Conservation (phyloP, 2,797 vertebrate genomes). For the Streptopelia turtur region DNA sequence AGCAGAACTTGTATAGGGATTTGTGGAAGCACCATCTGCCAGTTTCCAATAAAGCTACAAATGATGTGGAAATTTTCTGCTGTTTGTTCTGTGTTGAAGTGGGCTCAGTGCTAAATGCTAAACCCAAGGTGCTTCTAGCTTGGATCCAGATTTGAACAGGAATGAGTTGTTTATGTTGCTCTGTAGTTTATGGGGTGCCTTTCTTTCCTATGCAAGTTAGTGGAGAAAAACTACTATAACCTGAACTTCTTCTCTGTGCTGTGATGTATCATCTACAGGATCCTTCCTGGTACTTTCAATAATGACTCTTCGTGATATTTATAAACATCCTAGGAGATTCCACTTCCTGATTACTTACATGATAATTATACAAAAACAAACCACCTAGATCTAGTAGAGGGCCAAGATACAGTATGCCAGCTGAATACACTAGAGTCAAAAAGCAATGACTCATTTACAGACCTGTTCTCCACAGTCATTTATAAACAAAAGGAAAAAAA, state of each 20-base stretch:
- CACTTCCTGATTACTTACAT: constrained; percentile 30
- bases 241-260: not conserved
- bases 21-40: constrained; percentile 32
- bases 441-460: constrained; percentile 35
- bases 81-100: not conserved
- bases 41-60: constrained; percentile 30
- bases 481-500: constrained; percentile 43
- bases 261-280: not conserved
- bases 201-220: not conserved
- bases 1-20: not conserved
- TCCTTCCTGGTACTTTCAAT: not conserved
- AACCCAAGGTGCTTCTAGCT: not conserved
- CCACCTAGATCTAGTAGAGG: not conserved
- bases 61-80: not conserved
- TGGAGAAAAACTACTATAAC: constrained; percentile 16
- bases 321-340: constrained; percentile 17
- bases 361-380: constrained; percentile 16
- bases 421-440: not conserved
- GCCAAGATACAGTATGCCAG: not conserved
- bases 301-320: not conserved
- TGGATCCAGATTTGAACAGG: not conserved
- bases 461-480: constrained; percentile 19
- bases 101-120: not conserved
- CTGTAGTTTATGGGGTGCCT: not conserved
- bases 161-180: constrained; percentile 14